Conservation (phyloP, 2,797 vertebrate genomes). For the Cetoscarus ocellatus region DNA sequence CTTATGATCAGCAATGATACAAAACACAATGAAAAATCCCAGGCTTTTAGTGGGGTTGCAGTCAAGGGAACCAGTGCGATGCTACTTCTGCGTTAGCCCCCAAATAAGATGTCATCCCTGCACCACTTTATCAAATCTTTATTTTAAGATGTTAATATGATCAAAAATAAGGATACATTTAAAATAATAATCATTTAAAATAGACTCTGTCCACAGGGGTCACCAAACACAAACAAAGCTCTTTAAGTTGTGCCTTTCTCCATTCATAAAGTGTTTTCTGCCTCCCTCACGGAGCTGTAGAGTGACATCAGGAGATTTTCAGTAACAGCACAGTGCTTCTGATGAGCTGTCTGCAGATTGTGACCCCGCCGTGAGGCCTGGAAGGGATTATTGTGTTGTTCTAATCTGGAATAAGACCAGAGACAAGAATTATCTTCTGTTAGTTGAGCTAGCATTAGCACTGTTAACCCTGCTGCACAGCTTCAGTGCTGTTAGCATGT, state of each 20-base stretch:
- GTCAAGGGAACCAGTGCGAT: too few species aligned
- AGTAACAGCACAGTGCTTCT: constrained; percentile 57
- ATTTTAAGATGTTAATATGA: too few species aligned
- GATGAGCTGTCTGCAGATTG: constrained; percentile 75
- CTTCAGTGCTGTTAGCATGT: constrained; percentile 13
- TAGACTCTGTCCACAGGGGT: neutral
- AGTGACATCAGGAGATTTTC: constrained; percentile 51
- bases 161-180: too few species aligned
- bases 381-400: constrained; percentile 68
- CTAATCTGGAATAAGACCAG: constrained; percentile 76
- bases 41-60: too few species aligned
- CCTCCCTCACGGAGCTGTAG: constrained; percentile 26
- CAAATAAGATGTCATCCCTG: too few species aligned
- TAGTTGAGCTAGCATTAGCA: constrained; percentile 70
- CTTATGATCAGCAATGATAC: too few species aligned
- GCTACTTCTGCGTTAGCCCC: too few species aligned
- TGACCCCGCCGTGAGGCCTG: constrained; percentile 67
- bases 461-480: constrained; percentile 50
- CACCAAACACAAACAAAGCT: too few species aligned
- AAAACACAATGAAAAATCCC: too few species aligned
- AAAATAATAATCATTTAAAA: too few species aligned
- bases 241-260: too few species aligned
- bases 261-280: constrained; percentile 14
- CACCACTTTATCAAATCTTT: too few species aligned
- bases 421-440: constrained; percentile 72